Evolutionary conservation across 92 coral and sea anemone species (phyloP).

Genomic region (Desmophyllum pertusum): DNA sequence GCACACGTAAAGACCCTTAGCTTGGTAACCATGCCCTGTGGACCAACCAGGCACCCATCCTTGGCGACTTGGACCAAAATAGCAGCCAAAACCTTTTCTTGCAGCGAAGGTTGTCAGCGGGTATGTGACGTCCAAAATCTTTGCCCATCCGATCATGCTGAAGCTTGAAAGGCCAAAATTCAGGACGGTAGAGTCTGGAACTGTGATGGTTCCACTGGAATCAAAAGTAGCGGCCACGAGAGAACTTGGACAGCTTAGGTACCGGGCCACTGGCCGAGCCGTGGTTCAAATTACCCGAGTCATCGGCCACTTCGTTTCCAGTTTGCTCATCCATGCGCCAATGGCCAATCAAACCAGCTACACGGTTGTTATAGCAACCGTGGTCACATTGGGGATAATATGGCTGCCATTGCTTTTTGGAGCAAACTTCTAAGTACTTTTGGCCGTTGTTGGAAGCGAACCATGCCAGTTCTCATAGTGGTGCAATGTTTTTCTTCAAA

Average conservation of each 20-base stretch:
- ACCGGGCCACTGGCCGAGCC: constrained; percentile 57
- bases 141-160: constrained; percentile 69
- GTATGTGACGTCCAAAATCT: constrained; percentile 63
- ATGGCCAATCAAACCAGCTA: constrained; percentile 63
- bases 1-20: constrained; percentile 60
- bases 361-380: constrained; percentile 22
- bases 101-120: constrained; percentile 82
- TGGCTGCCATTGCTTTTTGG: constrained; percentile 29
- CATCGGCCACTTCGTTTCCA: constrained; percentile 75
- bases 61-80: constrained; percentile 38
- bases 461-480: constrained; percentile 20
- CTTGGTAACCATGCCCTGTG: constrained; percentile 64
- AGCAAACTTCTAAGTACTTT: constrained; percentile 14
- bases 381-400: neutral
- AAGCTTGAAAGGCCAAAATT: constrained; percentile 67
- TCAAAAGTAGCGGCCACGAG: constrained; percentile 77
- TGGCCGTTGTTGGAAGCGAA: constrained; percentile 1
- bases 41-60: constrained; percentile 76
- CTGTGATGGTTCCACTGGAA: constrained; percentile 52
- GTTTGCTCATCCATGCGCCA: constrained; percentile 88
- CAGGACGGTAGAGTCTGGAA: constrained; percentile 44
- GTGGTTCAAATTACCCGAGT: constrained; percentile 76
- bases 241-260: constrained; percentile 61
- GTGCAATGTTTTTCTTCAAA: constrained; percentile 15
- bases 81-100: constrained; percentile 74